These are phyloP conservation scores for Dendropsophus ebraccatus DNA, from an alignment of 2,113 vertebrate species.

Conservation along the genomic window DNA sequence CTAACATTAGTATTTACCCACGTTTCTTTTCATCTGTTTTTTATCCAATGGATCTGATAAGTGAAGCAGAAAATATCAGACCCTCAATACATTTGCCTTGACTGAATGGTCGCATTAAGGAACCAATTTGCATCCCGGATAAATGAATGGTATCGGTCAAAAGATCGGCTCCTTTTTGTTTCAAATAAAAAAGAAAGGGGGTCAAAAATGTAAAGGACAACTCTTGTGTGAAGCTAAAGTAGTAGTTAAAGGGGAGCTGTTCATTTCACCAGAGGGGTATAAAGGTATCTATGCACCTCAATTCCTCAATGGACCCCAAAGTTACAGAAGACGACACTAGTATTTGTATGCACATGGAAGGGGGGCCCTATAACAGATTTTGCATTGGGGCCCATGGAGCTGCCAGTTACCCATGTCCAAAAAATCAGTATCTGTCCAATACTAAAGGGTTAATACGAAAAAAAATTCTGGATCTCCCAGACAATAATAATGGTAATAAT, in stretches of 20 bases:
- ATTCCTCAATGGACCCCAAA: neutral
- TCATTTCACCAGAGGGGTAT: too few relatives aligned
- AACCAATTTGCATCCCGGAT: neutral
- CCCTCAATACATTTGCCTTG: neutral
- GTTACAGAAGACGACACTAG: neutral
- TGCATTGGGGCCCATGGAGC: neutral
- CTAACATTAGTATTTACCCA: neutral
- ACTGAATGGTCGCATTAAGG: neutral
- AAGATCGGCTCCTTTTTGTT: neutral
- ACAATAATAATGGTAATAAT: slow-evolving; percentile 2
- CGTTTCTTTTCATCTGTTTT: neutral
- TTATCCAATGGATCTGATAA: neutral
- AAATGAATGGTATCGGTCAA: neutral
- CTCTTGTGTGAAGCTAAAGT: neutral
- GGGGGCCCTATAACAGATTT: too few relatives aligned
- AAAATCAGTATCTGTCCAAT: neutral
- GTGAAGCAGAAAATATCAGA: slow-evolving; percentile 13
- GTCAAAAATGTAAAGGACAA: neutral
- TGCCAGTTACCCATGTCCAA: neutral
- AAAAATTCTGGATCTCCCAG: neutral
- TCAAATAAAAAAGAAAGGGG: neutral
- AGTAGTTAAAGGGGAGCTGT: neutral
- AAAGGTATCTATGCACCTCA: too few relatives aligned
- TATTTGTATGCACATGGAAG: too few relatives aligned
- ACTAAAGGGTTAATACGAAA: neutral